Evolutionary conservation across 2,113 vertebrate genomes (phyloP).

Genomic region (Stomatorhinus ivindoensis): DNA sequence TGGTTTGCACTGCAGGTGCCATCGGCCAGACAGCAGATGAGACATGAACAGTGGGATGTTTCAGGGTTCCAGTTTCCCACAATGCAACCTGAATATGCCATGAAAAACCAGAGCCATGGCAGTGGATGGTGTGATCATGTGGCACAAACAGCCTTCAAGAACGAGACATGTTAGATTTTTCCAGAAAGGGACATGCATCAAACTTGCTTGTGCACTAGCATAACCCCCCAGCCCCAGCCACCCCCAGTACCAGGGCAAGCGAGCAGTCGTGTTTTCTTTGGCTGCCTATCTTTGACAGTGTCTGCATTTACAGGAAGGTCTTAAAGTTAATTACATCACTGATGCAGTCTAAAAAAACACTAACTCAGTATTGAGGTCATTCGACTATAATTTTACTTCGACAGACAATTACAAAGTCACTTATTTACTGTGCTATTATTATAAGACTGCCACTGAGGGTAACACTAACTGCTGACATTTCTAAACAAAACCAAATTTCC

Average conservation of each 20-base stretch:
- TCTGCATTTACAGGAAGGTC: slow-evolving; percentile 47
- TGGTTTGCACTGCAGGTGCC: not conserved
- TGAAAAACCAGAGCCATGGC: not conserved
- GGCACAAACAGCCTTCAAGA: not conserved
- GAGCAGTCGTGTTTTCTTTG: slow-evolving; percentile 48
- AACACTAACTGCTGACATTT: not conserved
- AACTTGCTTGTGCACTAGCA: not conserved
- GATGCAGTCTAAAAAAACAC: slow-evolving; percentile 50
- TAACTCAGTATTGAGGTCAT: slow-evolving; percentile 45
- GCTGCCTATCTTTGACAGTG: slow-evolving; percentile 45
- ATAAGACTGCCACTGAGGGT: not conserved
- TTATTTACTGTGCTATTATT: slow-evolving; percentile 12
- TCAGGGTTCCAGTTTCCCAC: not conserved
- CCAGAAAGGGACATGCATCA: not conserved
- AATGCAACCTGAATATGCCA: not conserved
- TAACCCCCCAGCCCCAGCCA: not conserved
- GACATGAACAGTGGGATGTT: not conserved
- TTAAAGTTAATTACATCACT: slow-evolving; percentile 59
- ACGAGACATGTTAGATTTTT: not conserved
- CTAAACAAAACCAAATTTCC: not conserved
- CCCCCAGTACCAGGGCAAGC: slow-evolving; percentile 14
- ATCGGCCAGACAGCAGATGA: not conserved
- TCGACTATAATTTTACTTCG: slow-evolving; percentile 31
- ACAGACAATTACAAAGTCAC: slow-evolving; percentile 43
- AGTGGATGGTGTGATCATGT: not conserved